Evolutionary conservation across 2,113 vertebrate species (phyloP).

Genomic region (Falcunculus frontatus): DNA sequence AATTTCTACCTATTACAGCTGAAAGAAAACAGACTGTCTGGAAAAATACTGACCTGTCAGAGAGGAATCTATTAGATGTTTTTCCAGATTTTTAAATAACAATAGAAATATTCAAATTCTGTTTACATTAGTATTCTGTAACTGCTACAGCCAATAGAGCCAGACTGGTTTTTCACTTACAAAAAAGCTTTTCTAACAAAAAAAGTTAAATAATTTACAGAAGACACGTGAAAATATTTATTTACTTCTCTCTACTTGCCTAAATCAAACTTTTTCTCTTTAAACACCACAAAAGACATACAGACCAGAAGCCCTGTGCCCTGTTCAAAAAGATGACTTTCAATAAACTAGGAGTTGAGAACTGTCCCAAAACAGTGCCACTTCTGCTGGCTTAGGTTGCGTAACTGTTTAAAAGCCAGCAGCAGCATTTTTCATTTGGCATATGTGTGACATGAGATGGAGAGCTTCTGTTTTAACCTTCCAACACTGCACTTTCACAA

Average conservation of each 20-base stretch:
- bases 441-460: fast-evolving
- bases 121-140: not conserved
- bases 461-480: not conserved
- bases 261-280: not conserved
- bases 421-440: not conserved
- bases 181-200: not conserved
- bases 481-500: not conserved
- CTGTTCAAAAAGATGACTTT: not conserved
- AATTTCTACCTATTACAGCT: not conserved
- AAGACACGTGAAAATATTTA: not conserved
- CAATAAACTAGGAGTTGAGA: not conserved
- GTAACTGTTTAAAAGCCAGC: not conserved
- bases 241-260: not conserved
- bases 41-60: not conserved
- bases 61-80: not conserved
- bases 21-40: not conserved
- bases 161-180: not conserved
- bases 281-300: not conserved
- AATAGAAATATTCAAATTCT: not conserved
- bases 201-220: not conserved
- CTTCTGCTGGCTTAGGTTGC: not conserved
- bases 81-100: not conserved
- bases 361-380: not conserved
- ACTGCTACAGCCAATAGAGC: not conserved
- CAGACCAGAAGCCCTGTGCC: not conserved